These are phyloP conservation scores for zebrafish (Danio rerio) DNA, from an alignment of 2,113 vertebrate species.

Conservation along the genomic window DNA sequence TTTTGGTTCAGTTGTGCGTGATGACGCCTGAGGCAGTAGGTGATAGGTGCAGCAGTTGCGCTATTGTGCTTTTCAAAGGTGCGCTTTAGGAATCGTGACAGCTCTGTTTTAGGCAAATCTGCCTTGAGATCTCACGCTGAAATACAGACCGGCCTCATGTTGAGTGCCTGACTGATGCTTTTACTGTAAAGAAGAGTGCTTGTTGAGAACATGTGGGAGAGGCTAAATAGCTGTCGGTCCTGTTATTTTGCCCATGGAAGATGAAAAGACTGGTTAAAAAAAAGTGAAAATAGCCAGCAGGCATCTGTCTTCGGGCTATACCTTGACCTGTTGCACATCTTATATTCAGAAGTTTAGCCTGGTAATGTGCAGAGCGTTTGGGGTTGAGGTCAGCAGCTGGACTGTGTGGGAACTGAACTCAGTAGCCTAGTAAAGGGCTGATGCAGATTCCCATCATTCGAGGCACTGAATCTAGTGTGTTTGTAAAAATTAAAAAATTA, in stretches of 20 bases:
- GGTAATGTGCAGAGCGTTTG: not conserved
- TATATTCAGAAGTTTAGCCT: conserved; percentile 28
- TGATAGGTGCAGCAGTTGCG: conserved; percentile 3
- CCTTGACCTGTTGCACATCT: conserved; percentile 36
- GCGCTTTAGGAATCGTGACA: not conserved
- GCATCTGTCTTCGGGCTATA: conserved; percentile 9
- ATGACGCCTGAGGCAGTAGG: conserved; percentile 28
- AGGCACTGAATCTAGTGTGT: conserved; percentile 8
- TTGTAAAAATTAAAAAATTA: conserved; percentile 4
- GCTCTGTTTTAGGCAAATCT: conserved; percentile 9
- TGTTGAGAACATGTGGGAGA: not conserved
- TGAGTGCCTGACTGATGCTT: conserved; percentile 35
- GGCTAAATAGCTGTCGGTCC: conserved; percentile 6
- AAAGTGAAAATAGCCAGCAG: conserved; percentile 14
- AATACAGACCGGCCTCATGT: conserved; percentile 14
- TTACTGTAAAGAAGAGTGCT: conserved; percentile 17
- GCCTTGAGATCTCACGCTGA: not conserved
- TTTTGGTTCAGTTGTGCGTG: not conserved
- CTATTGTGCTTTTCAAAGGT: conserved; percentile 1
- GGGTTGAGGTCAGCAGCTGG: conserved; percentile 49
- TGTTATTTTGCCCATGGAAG: conserved; percentile 18
- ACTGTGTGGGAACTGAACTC: conserved; percentile 45
- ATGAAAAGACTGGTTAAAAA: conserved; percentile 5
- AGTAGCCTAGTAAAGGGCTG: conserved; percentile 15
- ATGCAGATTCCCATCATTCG: conserved; percentile 37